Base-by-base conservation (phyloP, 92 coral and sea anemone species). In the Siderastrea siderea region DNA sequence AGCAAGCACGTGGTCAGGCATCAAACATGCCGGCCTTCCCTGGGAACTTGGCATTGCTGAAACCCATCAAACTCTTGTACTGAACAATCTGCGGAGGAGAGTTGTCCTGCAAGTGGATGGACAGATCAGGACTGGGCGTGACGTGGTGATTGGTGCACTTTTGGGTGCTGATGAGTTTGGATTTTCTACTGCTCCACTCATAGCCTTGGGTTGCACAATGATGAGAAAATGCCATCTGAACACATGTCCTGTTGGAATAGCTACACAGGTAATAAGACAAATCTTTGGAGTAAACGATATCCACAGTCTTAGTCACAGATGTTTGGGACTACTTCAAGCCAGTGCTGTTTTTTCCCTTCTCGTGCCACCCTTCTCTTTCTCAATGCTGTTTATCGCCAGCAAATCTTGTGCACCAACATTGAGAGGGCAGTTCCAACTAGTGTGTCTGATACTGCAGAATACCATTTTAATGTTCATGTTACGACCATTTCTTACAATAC, bases 211-310 rank as follows among this genome's bases (percentile, higher is more conserved):
- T 4, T 97, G 99, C 71, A 97, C 99, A 8, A 97, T 97, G 99
- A 97, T 97, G 99, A 71, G 99, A 72, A 97, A 97, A 77, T 97
- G 99, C 54, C 99, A 97, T 58, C 93, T 97, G 65, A 97, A 97
- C 72, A 97, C 99, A 44, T 97, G 99, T 68, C 99, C 99, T 38
- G 99, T 97, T 81, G 99, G 99, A 86, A 97, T 97, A 76, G 99
- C 99, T 64, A 97, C 99, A 15, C 99, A 96, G 93, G 99, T 96
- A 85, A 61, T 45, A 47, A 7, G 7, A 9, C 49, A 1, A 55
- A 10, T 53, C 57, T 5, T 0, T 53, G 10, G 10, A 5, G 7
- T 53, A 10, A 1, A 53, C 1, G 10, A 53, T 5, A 53, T 53
- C 7, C 6, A 5, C 57, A 53, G 6, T 53, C 10, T 53, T 53